A percentile compares a stretch with the other conserved stretches of the same genome.
Conservation (phyloP, 2,888 invertebrate species). For the Seladonia tumulorum region DNA sequence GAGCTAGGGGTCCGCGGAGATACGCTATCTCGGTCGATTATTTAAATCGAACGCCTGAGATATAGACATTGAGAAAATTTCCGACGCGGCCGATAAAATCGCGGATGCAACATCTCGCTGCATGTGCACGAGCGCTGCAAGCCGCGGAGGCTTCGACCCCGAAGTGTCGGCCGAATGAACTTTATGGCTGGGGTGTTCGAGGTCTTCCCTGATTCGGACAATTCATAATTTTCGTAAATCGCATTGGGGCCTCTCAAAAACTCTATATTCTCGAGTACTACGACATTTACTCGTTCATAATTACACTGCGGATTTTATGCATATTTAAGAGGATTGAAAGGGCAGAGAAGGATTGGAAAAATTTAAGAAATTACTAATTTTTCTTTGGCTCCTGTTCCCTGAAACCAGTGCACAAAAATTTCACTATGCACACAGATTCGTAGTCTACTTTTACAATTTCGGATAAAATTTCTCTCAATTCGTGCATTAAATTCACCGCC, state of each 20-base stretch:
- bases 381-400: no score
- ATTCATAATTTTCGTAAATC: background rate
- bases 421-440: no score
- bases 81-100: constrained; percentile 7
- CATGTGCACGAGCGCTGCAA: background rate
- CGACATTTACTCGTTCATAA: no score
- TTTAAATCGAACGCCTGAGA: constrained; percentile 1
- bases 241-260: background rate
- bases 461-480: background rate
- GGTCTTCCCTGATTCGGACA: background rate
- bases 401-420: no score
- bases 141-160: background rate
- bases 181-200: background rate
- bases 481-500: background rate
- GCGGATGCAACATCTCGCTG: background rate
- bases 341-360: no score
- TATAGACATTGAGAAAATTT: constrained; percentile 5
- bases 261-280: no score
- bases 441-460: no score
- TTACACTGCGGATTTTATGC: no score
- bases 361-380: no score
- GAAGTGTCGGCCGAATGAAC: background rate
- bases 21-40: constrained; percentile 8
- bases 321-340: no score
- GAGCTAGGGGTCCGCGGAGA: constrained; percentile 4